These are phyloP conservation scores for Dasypus novemcinctus DNA, from an alignment of 2,113 vertebrate species.

Conservation along the genomic window DNA sequence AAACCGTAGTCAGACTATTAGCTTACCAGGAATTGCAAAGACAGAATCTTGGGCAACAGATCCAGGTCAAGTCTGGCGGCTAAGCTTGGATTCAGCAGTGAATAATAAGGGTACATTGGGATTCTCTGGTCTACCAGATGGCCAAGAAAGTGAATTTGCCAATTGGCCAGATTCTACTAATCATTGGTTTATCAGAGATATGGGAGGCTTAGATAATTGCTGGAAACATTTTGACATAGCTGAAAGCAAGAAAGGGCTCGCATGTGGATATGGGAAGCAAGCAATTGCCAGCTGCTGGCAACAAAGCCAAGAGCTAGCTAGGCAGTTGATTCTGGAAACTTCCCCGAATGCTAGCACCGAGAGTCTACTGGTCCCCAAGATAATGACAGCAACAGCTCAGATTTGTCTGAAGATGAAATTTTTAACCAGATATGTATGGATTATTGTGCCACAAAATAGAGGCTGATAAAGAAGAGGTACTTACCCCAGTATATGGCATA, in stretches of 20 bases:
- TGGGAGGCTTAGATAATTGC: conserved; percentile 67
- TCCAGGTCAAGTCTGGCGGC: conserved; percentile 74
- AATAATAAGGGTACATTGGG: conserved; percentile 74
- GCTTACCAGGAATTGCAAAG: conserved; percentile 72
- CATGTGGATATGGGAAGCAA: conserved; percentile 58
- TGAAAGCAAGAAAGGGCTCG: conserved; percentile 68
- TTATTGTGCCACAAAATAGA: conserved; percentile 95
- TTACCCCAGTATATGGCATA: conserved; percentile 85
- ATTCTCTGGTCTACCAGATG: conserved; percentile 75
- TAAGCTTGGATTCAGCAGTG: conserved; percentile 81
- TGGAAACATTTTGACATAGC: conserved; percentile 70
- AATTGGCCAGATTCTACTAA: conserved; percentile 81
- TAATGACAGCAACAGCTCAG: conserved; percentile 91
- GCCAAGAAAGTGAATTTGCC: conserved; percentile 79
- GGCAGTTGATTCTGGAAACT: conserved; percentile 74
- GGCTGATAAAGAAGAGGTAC: conserved; percentile 96
- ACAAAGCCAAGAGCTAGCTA: conserved; percentile 72
- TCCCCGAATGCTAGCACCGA: conserved; percentile 82
- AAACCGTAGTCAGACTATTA: conserved; percentile 51
- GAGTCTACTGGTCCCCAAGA: conserved; percentile 88
- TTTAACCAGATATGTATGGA: conserved; percentile 96
- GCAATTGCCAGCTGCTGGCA: conserved; percentile 55
- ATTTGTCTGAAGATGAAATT: conserved; percentile 98
- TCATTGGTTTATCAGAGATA: conserved; percentile 79
- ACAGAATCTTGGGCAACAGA: conserved; percentile 76